These are phyloP conservation scores for Alfaro cultratus DNA, from an alignment of 2,797 vertebrate genomes.

Conservation along the genomic window DNA sequence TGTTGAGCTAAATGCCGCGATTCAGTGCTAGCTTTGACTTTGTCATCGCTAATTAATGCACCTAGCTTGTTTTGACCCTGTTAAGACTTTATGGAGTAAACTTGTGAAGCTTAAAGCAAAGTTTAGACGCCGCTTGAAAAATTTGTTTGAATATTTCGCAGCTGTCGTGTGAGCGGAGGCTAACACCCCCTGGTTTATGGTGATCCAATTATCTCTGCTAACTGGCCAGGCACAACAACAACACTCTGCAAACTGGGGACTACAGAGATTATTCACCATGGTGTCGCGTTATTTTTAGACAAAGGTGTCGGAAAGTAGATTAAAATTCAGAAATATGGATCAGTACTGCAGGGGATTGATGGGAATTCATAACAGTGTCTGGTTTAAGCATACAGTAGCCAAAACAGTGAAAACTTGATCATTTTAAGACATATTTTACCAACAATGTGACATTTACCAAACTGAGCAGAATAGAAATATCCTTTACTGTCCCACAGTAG, in stretches of 20 bases:
- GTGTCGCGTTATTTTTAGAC: background rate
- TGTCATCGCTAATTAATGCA: conserved; percentile 11
- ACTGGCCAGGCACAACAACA: background rate
- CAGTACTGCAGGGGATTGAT: background rate
- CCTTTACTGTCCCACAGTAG: background rate
- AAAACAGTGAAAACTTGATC: background rate
- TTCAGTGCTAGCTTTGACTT: background rate
- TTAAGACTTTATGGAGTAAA: background rate
- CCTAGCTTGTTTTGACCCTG: background rate
- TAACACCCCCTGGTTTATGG: background rate
- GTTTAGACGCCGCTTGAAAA: background rate
- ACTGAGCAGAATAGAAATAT: background rate
- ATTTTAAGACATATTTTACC: background rate
- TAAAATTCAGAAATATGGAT: background rate
- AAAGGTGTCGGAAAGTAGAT: background rate
- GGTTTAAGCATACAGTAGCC: background rate
- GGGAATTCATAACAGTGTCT: background rate
- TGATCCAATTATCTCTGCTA: conserved; percentile 42
- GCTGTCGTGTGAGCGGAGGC: background rate
- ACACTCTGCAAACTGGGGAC: background rate
- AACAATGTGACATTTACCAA: background rate
- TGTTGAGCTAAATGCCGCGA: conserved; percentile 13
- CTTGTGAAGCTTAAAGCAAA: background rate
- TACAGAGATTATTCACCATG: background rate
- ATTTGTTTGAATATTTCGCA: background rate